phyloP scores from a whole-genome alignment of 2,113 vertebrate genomes.

The Onychorhynchus coronatus region DNA sequence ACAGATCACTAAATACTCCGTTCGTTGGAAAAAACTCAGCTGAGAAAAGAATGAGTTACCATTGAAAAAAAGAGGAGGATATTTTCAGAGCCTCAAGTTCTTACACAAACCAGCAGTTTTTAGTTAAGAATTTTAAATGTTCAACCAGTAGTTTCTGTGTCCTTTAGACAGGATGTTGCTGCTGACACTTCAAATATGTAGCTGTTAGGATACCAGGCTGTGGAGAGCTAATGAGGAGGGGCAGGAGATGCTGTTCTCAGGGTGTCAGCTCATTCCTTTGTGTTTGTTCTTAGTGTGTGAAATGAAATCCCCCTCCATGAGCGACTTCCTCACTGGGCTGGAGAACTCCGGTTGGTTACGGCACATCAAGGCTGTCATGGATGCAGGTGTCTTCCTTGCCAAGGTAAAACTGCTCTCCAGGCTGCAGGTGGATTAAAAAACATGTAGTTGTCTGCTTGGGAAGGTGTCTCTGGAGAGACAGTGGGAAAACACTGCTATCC shows the following conservation, averaged over 20 bases:
- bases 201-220: neutral
- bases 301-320: slow-evolving; percentile 81
- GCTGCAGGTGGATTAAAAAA: neutral
- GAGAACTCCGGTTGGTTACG: slow-evolving; percentile 84
- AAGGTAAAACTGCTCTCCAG: slow-evolving; percentile 69
- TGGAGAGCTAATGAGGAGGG: neutral
- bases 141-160: neutral
- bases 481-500: neutral
- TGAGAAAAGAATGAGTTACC: neutral
- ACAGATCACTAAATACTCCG: neutral
- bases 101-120: neutral
- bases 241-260: neutral
- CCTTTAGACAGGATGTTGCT: neutral
- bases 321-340: slow-evolving; percentile 81
- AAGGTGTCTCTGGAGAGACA: too few species aligned
- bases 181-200: rapidly evolving
- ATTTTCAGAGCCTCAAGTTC: neutral
- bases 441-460: neutral
- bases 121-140: rapidly evolving
- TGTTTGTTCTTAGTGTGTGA: slow-evolving; percentile 74
- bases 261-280: neutral
- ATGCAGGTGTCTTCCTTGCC: slow-evolving; percentile 79
- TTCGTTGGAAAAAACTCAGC: neutral
- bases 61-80: neutral
- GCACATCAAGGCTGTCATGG: slow-evolving; percentile 85